A percentile compares a stretch with the other conserved stretches of the same genome.
phyloP scores from a whole-genome alignment of 64 coral and sea anemone genomes.

The Actinia equina region DNA sequence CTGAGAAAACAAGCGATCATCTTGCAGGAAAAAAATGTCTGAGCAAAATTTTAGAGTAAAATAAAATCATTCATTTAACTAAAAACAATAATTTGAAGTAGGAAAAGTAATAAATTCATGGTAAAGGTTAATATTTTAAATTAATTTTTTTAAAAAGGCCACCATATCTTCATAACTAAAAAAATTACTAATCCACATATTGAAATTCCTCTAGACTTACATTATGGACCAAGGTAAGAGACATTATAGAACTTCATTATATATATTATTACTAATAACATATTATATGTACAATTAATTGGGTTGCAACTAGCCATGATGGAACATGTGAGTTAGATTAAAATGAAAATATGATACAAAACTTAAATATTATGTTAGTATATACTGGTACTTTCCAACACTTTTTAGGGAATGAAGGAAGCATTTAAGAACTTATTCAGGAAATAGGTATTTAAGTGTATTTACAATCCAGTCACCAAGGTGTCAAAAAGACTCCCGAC shows the following conservation, averaged over 20 bases:
- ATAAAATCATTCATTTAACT: neutral
- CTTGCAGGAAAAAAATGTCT: neutral
- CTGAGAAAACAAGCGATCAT: conserved; percentile 13
- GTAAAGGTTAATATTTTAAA: neutral
- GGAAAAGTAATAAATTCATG: neutral
- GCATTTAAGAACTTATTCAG: conserved; percentile 16
- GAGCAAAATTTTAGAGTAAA: neutral
- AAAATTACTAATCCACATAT: neutral
- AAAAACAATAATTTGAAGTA: neutral
- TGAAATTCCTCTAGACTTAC: neutral
- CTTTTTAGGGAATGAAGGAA: neutral
- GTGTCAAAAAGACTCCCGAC: conserved; percentile 18
- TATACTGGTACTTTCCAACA: neutral
- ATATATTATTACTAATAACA: neutral
- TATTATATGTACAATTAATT: neutral
- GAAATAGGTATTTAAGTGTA: conserved; percentile 35
- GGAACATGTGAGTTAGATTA: neutral
- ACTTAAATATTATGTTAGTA: neutral
- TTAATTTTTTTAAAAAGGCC: neutral
- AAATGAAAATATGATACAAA: neutral
- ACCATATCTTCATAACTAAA: neutral
- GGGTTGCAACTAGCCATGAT: neutral
- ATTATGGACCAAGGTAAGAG: neutral
- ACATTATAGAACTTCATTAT: neutral
- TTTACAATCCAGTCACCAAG: conserved; percentile 25